phyloP scores from a whole-genome alignment of 2,888 invertebrate species.

The Clusia tigrina region DNA sequence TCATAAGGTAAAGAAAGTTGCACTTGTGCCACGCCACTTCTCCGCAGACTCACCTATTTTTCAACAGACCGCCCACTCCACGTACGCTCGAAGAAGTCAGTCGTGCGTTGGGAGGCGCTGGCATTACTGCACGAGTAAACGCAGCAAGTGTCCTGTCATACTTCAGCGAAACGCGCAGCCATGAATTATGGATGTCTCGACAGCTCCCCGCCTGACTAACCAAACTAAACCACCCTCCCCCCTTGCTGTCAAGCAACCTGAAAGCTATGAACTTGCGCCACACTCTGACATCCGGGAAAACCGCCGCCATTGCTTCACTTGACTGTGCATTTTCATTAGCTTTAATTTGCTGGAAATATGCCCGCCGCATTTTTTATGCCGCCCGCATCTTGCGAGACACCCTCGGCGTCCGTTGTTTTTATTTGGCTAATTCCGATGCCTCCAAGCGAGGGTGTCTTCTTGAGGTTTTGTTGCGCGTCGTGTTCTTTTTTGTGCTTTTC shows the following conservation, averaged over 20 bases:
- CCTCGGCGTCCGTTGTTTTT: slow-evolving; percentile 21
- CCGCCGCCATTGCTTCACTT: slow-evolving; percentile 26
- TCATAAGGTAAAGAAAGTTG: slow-evolving; percentile 44
- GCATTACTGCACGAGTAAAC: slow-evolving; percentile 25
- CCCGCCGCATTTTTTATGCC: slow-evolving; percentile 12
- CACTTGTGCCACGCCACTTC: slow-evolving; percentile 28
- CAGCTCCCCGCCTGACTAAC: too few species aligned
- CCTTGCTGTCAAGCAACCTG: too few species aligned
- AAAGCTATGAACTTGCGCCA: background rate
- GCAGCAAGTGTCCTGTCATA: slow-evolving; percentile 32
- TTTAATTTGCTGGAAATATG: slow-evolving; percentile 57
- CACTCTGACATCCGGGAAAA: slow-evolving; percentile 21
- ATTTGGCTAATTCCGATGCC: slow-evolving; percentile 25
- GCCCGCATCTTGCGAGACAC: slow-evolving; percentile 15
- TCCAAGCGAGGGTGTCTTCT: background rate
- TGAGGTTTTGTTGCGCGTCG: background rate
- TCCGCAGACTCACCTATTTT: too few species aligned
- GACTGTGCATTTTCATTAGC: slow-evolving; percentile 54
- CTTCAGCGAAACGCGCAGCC: slow-evolving; percentile 14
- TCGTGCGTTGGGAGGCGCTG: slow-evolving; percentile 28
- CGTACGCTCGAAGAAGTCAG: slow-evolving; percentile 2
- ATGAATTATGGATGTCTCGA: slow-evolving; percentile 61
- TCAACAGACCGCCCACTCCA: background rate
- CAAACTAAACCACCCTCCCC: too few species aligned
- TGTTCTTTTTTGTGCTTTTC: slow-evolving; percentile 14